A percentile compares a stretch with the other conserved stretches of the same genome.
Conservation (phyloP, 2,113 vertebrate genomes). For the Corythaeola cristata region DNA sequence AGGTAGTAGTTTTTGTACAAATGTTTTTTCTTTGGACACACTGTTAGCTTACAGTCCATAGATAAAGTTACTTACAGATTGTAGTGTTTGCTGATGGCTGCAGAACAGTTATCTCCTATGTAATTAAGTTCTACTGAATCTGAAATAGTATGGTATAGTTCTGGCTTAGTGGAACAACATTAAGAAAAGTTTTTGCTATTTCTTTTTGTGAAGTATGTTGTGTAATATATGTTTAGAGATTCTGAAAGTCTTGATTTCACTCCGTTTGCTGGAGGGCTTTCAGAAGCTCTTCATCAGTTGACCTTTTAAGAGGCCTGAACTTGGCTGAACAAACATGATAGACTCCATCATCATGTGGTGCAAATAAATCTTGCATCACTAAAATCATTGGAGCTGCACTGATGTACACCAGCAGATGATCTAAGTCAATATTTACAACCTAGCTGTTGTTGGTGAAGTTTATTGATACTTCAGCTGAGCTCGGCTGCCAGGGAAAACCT, state of each 20-base stretch:
- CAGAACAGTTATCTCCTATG: background rate
- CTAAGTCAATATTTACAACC: background rate
- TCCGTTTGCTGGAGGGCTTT: background rate
- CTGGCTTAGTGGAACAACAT: background rate
- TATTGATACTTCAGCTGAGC: background rate
- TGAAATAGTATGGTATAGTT: background rate
- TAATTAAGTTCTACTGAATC: background rate
- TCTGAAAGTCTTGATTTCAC: background rate
- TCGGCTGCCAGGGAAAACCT: background rate
- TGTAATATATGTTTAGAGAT: background rate
- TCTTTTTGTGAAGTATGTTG: background rate
- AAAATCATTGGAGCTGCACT: background rate
- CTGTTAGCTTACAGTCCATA: background rate
- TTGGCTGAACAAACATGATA: background rate
- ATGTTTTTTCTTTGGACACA: background rate
- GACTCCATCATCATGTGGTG: background rate
- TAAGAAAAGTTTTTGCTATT: background rate
- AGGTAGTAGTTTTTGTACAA: background rate
- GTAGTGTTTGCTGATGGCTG: background rate
- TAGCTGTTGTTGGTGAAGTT: background rate
- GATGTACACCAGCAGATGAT: background rate
- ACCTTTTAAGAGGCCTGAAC: background rate
- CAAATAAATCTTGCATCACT: background rate
- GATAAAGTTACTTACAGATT: background rate
- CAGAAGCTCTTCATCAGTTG: background rate